phyloP scores from a whole-genome alignment of 2,113 vertebrate genomes.

The Nycticorax nycticorax region DNA sequence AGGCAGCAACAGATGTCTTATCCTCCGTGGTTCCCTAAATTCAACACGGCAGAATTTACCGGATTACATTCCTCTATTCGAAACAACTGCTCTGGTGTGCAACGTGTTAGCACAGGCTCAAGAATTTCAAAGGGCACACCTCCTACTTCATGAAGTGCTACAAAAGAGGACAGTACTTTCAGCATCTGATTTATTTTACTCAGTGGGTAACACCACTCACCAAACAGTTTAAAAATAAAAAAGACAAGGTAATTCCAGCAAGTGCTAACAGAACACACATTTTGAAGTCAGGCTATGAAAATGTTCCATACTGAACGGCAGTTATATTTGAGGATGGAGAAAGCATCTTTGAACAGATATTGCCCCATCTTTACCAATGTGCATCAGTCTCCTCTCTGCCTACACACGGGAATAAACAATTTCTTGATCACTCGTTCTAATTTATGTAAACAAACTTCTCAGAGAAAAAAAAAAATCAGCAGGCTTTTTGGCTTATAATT shows the following conservation, averaged over 20 bases:
- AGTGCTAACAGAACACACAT: neutral
- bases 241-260: neutral
- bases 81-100: slow-evolving; percentile 85
- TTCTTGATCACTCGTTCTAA: neutral
- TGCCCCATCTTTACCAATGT: neutral
- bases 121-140: slow-evolving; percentile 91
- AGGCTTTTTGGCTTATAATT: neutral
- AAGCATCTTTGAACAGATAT: neutral
- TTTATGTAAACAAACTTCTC: neutral
- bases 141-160: slow-evolving; percentile 86
- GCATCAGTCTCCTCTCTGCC: neutral
- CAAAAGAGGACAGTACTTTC: slow-evolving; percentile 24
- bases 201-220: neutral
- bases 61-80: slow-evolving; percentile 87
- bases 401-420: neutral
- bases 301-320: neutral
- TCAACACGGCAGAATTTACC: slow-evolving; percentile 73
- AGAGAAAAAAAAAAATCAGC: neutral
- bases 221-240: neutral
- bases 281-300: neutral
- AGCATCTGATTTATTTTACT: neutral
- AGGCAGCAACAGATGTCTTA: neutral
- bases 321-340: neutral
- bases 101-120: slow-evolving; percentile 86
- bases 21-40: neutral